Base-by-base conservation (phyloP, 2,113 vertebrate genomes). In the Pseudois nayaur region DNA sequence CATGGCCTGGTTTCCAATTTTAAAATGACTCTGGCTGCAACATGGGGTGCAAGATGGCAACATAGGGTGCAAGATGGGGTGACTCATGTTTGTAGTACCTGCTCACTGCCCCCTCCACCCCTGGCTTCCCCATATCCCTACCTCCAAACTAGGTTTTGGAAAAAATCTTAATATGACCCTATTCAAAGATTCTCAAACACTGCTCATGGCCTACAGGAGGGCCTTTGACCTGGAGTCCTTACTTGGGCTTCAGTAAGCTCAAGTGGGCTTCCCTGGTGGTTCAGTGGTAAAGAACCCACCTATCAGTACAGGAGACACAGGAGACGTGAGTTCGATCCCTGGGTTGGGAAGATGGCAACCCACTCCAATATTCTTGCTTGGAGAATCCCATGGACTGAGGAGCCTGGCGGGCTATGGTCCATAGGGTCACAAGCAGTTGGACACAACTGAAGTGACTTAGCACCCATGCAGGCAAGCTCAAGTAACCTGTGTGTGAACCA, bases 211-310 rank as follows among this genome's bases (percentile, higher is more conserved):
- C 21, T 57, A 36, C 29, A 45, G 45, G 14, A 40, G 33, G 21
- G 33, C 11, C 79, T 89, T 89, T 50, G 78, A 89, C 76, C 64
- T 36, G 45, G 89, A 85, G n/a, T 59, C 52, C 64, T 76, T 45
- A 33, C 82, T 31, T 45, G 31, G 19, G 62, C 91, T 83, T 36
- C 21, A 10, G 55, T 50, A 52, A 81, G 45, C 78, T 54, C 31
- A n/a, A 36, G 33, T 14, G 36, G 36, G 71, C 71, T 76, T 76
- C 23, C 36, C 71, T 43, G 71, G 12, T 76, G 36, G 36, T 43
- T 40, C 29, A 76, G 36, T 76, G 71, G 71, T 74, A 43, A 74
- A 43, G 71, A 43, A 74, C 36, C 36, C 1, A 2, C 23, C 36
- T 27, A 6, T 43, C 36, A 3, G 11, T 76, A 27, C 36, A 43